Percentiles rank a stretch among this genome's conserved stretches.
Evolutionary conservation across 2,113 vertebrate species (phyloP).

Genomic region (Scytalopus superciliaris): DNA sequence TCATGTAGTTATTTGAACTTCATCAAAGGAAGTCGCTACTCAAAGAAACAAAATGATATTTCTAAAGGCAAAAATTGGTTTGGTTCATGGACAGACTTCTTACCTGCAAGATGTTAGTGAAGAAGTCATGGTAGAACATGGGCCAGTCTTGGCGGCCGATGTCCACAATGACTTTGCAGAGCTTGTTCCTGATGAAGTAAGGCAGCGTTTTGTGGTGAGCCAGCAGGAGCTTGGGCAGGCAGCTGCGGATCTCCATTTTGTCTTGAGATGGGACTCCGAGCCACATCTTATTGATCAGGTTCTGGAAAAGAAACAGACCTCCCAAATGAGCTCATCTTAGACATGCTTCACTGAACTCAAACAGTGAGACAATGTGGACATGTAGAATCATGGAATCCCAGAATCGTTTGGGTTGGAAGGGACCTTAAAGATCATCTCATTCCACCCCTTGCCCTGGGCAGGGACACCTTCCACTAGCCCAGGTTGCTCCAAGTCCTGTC

Average conservation of each 20-base stretch:
- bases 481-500: fast-evolving
- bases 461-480: fast-evolving
- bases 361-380: fast-evolving
- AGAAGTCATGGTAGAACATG: constrained; percentile 99
- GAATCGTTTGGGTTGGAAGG: background rate
- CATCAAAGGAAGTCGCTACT: background rate
- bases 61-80: background rate
- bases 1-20: background rate
- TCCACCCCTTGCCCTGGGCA: fast-evolving
- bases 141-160: constrained; percentile 98
- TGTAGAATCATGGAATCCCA: background rate
- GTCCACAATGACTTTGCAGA: constrained; percentile 98
- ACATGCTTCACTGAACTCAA: fast-evolving
- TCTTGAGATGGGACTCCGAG: constrained; percentile 93
- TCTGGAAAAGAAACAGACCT: constrained; percentile 75
- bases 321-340: background rate
- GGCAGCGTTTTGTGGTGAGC: constrained; percentile 94
- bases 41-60: background rate
- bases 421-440: background rate
- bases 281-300: constrained; percentile 99
- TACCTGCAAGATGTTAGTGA: constrained; percentile 97
- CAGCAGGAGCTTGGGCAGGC: constrained; percentile 93
- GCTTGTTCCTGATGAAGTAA: constrained; percentile 97
- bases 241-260: constrained; percentile 97
- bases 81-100: background rate